phyloP scores from a whole-genome alignment of 2,113 vertebrate genomes.

The Cinclus cinclus region DNA sequence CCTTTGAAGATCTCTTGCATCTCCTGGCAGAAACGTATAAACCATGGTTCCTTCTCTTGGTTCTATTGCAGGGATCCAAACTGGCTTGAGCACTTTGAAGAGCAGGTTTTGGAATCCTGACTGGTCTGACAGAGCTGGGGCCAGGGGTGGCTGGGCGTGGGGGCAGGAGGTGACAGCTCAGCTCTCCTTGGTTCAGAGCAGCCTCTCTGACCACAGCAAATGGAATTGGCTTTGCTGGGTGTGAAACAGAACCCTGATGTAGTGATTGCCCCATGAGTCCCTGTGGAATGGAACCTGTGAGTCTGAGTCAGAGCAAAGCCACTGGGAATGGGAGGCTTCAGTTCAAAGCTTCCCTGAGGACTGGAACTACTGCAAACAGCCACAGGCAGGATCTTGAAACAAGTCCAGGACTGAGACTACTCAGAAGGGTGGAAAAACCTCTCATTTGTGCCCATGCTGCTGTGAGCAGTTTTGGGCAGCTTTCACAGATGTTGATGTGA shows the following conservation, averaged over 20 bases:
- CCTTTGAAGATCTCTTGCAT: not conserved
- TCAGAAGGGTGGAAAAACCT: not conserved
- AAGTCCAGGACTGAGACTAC: not conserved
- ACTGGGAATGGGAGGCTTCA: not conserved
- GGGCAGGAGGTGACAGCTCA: not conserved
- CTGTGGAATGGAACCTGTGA: not conserved
- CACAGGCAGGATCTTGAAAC: not conserved
- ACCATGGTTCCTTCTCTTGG: fast-evolving
- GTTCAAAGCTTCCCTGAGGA: not conserved
- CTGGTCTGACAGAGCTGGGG: not conserved
- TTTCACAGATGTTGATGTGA: not conserved
- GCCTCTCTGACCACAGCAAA: not conserved
- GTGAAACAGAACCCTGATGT: not conserved
- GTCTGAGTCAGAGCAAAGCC: not conserved
- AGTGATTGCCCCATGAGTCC: fast-evolving
- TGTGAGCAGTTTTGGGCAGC: not conserved
- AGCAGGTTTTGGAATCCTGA: not conserved
- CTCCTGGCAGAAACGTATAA: not conserved
- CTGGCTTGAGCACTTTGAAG: not conserved
- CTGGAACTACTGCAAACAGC: not conserved
- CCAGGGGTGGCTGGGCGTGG: not conserved
- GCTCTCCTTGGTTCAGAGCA: not conserved
- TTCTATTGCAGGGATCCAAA: not conserved
- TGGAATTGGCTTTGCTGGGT: not conserved
- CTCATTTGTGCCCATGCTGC: not conserved